Percentiles rank a stretch among this genome's conserved stretches.
Evolutionary conservation across 2,888 invertebrate species (phyloP).

Genomic region (Xanthostigma xanthostigma): DNA sequence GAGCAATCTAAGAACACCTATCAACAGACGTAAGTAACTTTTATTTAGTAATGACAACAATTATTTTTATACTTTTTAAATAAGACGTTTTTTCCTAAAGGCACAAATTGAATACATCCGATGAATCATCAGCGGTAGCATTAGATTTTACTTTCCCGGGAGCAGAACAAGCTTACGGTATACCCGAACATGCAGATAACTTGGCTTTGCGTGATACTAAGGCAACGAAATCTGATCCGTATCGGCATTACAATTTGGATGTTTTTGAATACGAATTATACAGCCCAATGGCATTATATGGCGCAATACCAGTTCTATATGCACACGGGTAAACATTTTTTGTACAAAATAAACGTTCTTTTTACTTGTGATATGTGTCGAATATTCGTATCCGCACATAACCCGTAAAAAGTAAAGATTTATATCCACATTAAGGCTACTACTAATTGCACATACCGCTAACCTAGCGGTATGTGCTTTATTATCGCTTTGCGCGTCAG

Average conservation of each 20-base stretch:
- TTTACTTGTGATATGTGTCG: too few relatives aligned
- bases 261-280: slow-evolving; percentile 96
- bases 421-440: too few relatives aligned
- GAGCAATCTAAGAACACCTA: slow-evolving; percentile 67
- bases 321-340: slow-evolving; percentile 60
- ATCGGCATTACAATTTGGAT: slow-evolving; percentile 90
- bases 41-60: slow-evolving; percentile 36
- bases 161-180: slow-evolving; percentile 82
- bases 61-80: too few relatives aligned
- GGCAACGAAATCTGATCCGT: slow-evolving; percentile 64
- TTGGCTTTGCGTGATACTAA: slow-evolving; percentile 76
- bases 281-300: slow-evolving; percentile 92
- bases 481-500: too few relatives aligned
- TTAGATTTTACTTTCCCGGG: slow-evolving; percentile 87
- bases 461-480: too few relatives aligned
- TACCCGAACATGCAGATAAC: slow-evolving; percentile 94
- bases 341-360: too few relatives aligned
- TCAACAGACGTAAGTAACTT: slow-evolving; percentile 22
- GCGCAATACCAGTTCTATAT: slow-evolving; percentile 82
- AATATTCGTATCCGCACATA: neutral
- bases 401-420: neutral
- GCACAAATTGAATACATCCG: too few relatives aligned
- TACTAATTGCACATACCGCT: too few relatives aligned
- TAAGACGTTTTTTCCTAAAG: too few relatives aligned
- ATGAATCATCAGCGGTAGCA: slow-evolving; percentile 72